Evolutionary conservation across 2,888 invertebrate genomes (phyloP), one percentile per base, ranked within the genome.

Genomic region (Onthophagus sagittarius): DNA sequence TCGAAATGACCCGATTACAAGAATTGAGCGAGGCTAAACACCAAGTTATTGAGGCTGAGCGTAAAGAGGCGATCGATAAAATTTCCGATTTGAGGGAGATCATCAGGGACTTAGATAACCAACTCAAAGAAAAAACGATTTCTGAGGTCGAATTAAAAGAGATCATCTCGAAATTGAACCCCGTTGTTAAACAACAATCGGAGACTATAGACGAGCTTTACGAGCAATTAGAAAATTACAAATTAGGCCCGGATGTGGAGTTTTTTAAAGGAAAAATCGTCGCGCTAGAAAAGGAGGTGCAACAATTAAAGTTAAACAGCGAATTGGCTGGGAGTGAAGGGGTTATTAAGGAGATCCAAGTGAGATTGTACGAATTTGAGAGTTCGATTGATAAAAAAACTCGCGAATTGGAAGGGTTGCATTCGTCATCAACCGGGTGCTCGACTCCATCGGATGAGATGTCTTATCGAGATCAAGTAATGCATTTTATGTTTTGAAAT

Each of bases 381-480:
- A 87, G 86, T 71, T 88, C 88, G 67, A 81, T 96, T 1, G 91
- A 92, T 71, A 90, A 89, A 65, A 90, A 92, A 82, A 92, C 93
- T n/a, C 90, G 89, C 77, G 90, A 90, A 69, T 83, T 95, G 76
- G 95, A 96, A 86, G 88, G 90, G 0, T 83, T 91, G 6, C 93
- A 94, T 83, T 91, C 93, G 0, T 88, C 90, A 63, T 86, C 90
- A 65, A 87, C 91, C 65, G 88, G 91, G 78, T 88, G 92, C 81
- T 92, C 93, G 81, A 93, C 93, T 77, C 93, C 92, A 69, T 94
- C 93, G 76, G 95, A 95, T 85, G 95, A 95, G 82, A 91, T 95
- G 62, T 95, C 95, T 0, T 87, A 91, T 23, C 85, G 88, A 71
- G 90, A 90, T 75, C 87, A 89, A 79, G 83, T 84, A 76, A 77